Base-by-base conservation (phyloP, 2,888 invertebrate species). In the Ctena decussata region DNA sequence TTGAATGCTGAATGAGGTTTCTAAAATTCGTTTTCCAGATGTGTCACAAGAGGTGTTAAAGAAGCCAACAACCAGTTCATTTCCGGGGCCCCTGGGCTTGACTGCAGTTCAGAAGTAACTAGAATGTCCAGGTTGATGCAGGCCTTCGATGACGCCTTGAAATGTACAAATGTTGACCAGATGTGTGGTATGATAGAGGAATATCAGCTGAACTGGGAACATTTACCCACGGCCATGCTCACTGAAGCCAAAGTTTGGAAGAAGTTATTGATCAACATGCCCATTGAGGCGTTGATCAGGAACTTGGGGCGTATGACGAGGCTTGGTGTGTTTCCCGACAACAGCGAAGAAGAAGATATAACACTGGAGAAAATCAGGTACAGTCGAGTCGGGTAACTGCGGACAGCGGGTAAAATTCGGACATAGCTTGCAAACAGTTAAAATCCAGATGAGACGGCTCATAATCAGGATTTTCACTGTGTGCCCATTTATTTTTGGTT, bases 191-290 rank as follows among this genome's bases (percentile, higher is more conserved):
- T 94, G 77, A 93, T 94, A 57, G 35, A 69, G 32, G 76, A 96
- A 71, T 95, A 97, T 87, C 96, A 96, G 73, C 97, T 97, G 71
- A 97, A 96, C 8, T 96, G 97, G 65, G 97, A 97, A 90, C 97
- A 97, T 94, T 96, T 98, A 37, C 97, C 97, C 80, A 97, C 97
- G 11, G 96, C 96, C 92, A 96, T 97, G 85, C 96, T 97, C 71
- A 97, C 97, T 89, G 96, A 97, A 70, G 96, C 96, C 94, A 96
- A 97, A 93, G 97, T 97, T 95, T 95, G 96, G 93, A 91, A 96
- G 3, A 92, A 94, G 2, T 92, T 96, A 30, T 91, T 96, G 32
- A 89, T 93, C 57, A 84, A 94, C 35, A 96, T 96, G 96, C 95
- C 95, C 0, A 94, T 96, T 91, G 95, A 95, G n/a, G 96, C 96